These are phyloP conservation scores for Sceliomorpha sp. DNA, from an alignment of 2,888 invertebrate genomes.

Conservation along the genomic window DNA sequence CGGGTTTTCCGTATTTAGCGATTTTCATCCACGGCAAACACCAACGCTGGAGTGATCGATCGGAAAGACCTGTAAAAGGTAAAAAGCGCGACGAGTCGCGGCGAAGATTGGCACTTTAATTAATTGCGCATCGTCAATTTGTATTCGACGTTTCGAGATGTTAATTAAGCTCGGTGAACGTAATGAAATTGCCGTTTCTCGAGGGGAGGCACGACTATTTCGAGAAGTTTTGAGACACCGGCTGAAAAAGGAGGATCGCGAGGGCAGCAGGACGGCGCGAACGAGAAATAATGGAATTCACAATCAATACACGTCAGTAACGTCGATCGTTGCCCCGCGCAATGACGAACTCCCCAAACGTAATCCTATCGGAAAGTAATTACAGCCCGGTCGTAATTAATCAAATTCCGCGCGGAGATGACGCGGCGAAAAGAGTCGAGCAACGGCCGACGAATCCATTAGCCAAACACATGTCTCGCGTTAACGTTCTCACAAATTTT, in stretches of 20 bases:
- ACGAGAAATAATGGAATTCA: conserved; percentile 41
- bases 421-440: conserved; percentile 73
- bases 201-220: conserved; percentile 2
- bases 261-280: too few species aligned
- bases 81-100: conserved; percentile 6
- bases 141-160: conserved; percentile 37
- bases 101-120: conserved; percentile 39
- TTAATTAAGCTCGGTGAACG: conserved; percentile 39
- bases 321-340: conserved; percentile 11
- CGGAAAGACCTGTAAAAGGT: conserved; percentile 10
- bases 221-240: conserved; percentile 1
- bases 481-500: conserved; percentile 44
- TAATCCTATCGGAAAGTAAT: conserved; percentile 73
- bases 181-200: conserved; percentile 11
- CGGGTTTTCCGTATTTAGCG: too few species aligned
- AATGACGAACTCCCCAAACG: conserved; percentile 26
- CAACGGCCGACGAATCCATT: conserved; percentile 71
- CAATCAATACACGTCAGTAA: conserved; percentile 46
- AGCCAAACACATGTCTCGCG: conserved; percentile 67
- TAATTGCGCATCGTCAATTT: conserved; percentile 41
- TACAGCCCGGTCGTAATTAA: conserved; percentile 71
- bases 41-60: conserved; percentile 26
- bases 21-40: conserved; percentile 22
- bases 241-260: conserved; percentile 39
- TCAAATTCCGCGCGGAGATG: conserved; percentile 73